Conservation (phyloP, 2,888 invertebrate genomes). For the Agriotes lineatus region DNA sequence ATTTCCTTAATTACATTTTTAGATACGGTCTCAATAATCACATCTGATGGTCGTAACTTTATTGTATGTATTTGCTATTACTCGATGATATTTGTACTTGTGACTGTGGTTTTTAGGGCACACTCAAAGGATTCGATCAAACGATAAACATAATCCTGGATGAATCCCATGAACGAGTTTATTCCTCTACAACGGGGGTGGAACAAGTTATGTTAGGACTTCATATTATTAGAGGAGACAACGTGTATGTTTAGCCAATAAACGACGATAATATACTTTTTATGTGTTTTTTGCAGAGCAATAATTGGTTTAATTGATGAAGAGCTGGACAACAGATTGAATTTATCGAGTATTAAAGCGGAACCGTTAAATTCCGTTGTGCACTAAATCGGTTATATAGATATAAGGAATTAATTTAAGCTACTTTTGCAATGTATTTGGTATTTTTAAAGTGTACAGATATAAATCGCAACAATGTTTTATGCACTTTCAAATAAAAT, state of each 20-base stretch:
- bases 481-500: neutral
- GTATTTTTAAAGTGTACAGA: no score
- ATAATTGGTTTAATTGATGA: conserved; percentile 89
- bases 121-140: conserved; percentile 98
- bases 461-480: no score
- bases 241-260: conserved; percentile 84
- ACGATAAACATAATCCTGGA: conserved; percentile 98
- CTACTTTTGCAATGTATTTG: neutral
- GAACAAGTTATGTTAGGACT: conserved; percentile 96
- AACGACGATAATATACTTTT: no score
- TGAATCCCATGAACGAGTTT: conserved; percentile 98
- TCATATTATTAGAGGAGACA: conserved; percentile 98
- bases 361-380: conserved; percentile 86
- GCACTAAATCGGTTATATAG: conserved; percentile 75
- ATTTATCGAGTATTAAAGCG: conserved; percentile 84
- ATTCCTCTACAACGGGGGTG: conserved; percentile 91
- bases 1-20: conserved; percentile 44
- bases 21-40: conserved; percentile 94
- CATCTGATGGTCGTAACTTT: conserved; percentile 95
- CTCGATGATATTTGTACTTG: no score
- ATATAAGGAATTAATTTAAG: neutral
- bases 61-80: no score
- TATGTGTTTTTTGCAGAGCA: conserved; percentile 68
- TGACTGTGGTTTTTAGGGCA: conserved; percentile 86
- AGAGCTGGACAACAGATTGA: conserved; percentile 83